Conservation (phyloP, 1,140 invertebrate genomes). For the Drosophila gunungcola region DNA sequence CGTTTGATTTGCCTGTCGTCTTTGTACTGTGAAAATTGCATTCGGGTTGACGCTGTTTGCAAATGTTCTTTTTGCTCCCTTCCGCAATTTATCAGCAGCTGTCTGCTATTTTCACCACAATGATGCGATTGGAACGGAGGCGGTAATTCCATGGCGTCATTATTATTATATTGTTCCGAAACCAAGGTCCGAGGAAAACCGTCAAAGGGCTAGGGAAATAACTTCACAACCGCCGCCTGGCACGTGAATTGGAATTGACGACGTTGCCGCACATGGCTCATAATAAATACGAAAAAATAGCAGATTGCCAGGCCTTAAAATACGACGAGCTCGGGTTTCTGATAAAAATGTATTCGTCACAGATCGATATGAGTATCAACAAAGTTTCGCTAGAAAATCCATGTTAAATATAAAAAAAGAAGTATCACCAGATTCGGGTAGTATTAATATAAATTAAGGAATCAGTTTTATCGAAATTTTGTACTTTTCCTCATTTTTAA, state of each 20-base stretch:
- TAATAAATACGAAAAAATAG: slow-evolving; percentile 40
- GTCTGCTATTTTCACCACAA: slow-evolving; percentile 37
- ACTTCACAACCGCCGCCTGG: slow-evolving; percentile 43
- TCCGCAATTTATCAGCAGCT: slow-evolving; percentile 47
- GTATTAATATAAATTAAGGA: too few species aligned
- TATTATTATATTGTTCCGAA: slow-evolving; percentile 27
- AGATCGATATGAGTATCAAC: background rate
- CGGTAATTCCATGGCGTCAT: slow-evolving; percentile 42
- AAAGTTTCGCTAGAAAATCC: background rate
- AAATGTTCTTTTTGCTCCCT: slow-evolving; percentile 14
- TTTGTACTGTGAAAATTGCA: slow-evolving; percentile 17
- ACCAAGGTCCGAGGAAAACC: slow-evolving; percentile 14
- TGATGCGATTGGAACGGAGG: slow-evolving; percentile 30
- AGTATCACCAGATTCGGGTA: too few species aligned
- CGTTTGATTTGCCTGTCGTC: slow-evolving; percentile 4
- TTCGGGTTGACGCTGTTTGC: slow-evolving; percentile 5
- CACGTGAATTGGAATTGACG: slow-evolving; percentile 38
- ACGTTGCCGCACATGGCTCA: slow-evolving; percentile 7
- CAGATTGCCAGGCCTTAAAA: slow-evolving; percentile 23
- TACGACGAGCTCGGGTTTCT: slow-evolving; percentile 6
- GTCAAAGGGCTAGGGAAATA: slow-evolving; percentile 3
- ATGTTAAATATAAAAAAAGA: too few species aligned
- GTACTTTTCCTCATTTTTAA: too few species aligned
- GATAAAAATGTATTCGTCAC: background rate
- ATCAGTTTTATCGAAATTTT: too few species aligned